Base-by-base conservation (phyloP, 2,888 invertebrate genomes). In the Cancer borealis region DNA sequence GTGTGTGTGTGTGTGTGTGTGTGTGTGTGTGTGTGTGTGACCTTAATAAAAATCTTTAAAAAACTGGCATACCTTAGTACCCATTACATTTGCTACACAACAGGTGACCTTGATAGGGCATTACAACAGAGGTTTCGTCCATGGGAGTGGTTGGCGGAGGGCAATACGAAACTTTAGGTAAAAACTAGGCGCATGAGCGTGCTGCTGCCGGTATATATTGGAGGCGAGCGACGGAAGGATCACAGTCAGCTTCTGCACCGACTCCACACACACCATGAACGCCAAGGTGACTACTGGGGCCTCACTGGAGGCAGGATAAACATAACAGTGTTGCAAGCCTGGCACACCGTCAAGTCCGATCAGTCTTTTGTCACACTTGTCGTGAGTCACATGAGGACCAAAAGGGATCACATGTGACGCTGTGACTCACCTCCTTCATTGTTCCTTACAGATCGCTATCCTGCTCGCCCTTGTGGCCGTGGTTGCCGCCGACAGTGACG, bases 401-500 rank as follows among this genome's bases (percentile, higher is more conserved):
- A 12, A 14, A 17, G 0, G 39, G 14, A 14, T 84, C 84, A 73
- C 39, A 30, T n/a, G n/a, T 30, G 73, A 21, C 26, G 73, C 73
- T 26, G 84, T 84, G 84, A 39, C 84, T 84, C 84, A 84, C n/a
- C 12, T 84, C 84, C 39, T 84, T 39, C 39, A 39, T 84, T 84
- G 30, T 39, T 84, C 39, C 39, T 84, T 84, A 10, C 84, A 90
- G 90, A 90, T 90, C 90, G 26, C 46, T 60, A 90, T 90, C 90
- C 49, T 90, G 5, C 54, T 90, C 26, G 90, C 49, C 90, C 90
- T 90, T 14, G 90, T 30, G 26, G 90, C 90, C 90, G 14, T 90
- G 60, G 90, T 14, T 30, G 90, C 39, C 30, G 90, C 90, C 90
- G 90, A 90, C 90, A 90, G 54, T 30, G 90, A 54, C 54, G 90